Conservation (phyloP, 2,888 invertebrate genomes). For the Hesperia comma region DNA sequence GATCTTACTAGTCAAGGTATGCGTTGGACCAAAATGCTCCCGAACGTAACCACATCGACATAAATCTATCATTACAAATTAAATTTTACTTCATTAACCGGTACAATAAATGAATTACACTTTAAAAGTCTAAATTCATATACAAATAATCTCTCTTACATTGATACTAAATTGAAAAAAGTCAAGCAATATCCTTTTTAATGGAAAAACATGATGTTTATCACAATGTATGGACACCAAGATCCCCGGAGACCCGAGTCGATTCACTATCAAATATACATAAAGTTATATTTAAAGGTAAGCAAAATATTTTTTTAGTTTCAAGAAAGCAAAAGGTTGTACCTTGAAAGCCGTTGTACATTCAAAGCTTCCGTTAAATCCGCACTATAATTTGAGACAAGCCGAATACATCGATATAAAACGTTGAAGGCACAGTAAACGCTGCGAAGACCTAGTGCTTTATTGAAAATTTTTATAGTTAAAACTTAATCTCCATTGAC, state of each 20-base stretch:
- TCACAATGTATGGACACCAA: conserved; percentile 81
- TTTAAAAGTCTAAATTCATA: conserved; percentile 79
- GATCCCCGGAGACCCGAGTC: conserved; percentile 62
- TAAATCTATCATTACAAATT: conserved; percentile 73
- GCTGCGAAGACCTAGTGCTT: conserved; percentile 69
- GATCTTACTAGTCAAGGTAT: conserved; percentile 73
- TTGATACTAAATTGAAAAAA: conserved; percentile 73
- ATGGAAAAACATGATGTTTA: conserved; percentile 81
- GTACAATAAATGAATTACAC: conserved; percentile 74
- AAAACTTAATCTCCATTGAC: conserved; percentile 73
- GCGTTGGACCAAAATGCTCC: conserved; percentile 79
- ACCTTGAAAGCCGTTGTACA: conserved; percentile 38
- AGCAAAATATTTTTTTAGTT: conserved; percentile 57
- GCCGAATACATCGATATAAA: conserved; percentile 36
- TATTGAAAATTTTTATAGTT: conserved; percentile 65
- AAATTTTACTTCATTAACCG: conserved; percentile 70
- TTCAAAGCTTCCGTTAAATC: conserved; percentile 35
- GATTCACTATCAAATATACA: conserved; percentile 80
- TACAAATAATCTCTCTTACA: conserved; percentile 81
- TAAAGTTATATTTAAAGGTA: conserved; percentile 76
- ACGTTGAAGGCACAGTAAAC: conserved; percentile 42
- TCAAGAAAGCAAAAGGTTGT: conserved; percentile 80
- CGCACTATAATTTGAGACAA: conserved; percentile 32
- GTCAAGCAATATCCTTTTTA: conserved; percentile 70
- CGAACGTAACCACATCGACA: conserved; percentile 69